Evolutionary conservation across 2,888 invertebrate species (phyloP).

Genomic region (Oxyteleia sp.): DNA sequence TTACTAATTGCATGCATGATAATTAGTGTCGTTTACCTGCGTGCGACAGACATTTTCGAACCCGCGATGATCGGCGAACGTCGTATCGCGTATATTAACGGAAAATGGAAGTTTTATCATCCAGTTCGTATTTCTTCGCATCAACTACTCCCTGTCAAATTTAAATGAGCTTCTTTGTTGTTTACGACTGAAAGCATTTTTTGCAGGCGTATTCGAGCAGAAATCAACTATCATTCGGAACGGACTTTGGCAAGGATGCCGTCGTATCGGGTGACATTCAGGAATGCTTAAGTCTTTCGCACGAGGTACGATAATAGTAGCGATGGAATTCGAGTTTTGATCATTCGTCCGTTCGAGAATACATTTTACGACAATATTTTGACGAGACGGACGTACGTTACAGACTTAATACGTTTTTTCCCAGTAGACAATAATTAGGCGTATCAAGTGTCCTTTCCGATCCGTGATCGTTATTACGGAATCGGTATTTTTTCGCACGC

Average conservation of each 20-base stretch:
- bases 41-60: slow-evolving; percentile 59
- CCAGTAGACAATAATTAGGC: slow-evolving; percentile 31
- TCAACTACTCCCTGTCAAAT: slow-evolving; percentile 64
- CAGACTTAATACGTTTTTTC: slow-evolving; percentile 10
- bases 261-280: slow-evolving; percentile 80
- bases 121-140: slow-evolving; percentile 68
- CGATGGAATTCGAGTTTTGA: slow-evolving; percentile 74
- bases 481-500: not conserved
- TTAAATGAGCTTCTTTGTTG: slow-evolving; percentile 63
- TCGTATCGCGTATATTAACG: slow-evolving; percentile 48
- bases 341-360: slow-evolving; percentile 49
- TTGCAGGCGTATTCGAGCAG: slow-evolving; percentile 54
- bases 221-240: slow-evolving; percentile 64
- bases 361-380: slow-evolving; percentile 38
- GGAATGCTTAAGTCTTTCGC: slow-evolving; percentile 80
- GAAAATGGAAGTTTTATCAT: slow-evolving; percentile 67
- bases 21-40: slow-evolving; percentile 69
- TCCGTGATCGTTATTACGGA: not conserved
- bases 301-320: slow-evolving; percentile 77
- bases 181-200: slow-evolving; percentile 65
- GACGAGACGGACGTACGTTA: slow-evolving; percentile 24
- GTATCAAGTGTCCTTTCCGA: slow-evolving; percentile 20
- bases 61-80: slow-evolving; percentile 43
- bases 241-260: slow-evolving; percentile 64
- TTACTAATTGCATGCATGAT: slow-evolving; percentile 67